A percentile compares a stretch with the other conserved stretches of the same genome.
Evolutionary conservation across 2,113 vertebrate species (phyloP).

Genomic region (Mus spicilegus): DNA sequence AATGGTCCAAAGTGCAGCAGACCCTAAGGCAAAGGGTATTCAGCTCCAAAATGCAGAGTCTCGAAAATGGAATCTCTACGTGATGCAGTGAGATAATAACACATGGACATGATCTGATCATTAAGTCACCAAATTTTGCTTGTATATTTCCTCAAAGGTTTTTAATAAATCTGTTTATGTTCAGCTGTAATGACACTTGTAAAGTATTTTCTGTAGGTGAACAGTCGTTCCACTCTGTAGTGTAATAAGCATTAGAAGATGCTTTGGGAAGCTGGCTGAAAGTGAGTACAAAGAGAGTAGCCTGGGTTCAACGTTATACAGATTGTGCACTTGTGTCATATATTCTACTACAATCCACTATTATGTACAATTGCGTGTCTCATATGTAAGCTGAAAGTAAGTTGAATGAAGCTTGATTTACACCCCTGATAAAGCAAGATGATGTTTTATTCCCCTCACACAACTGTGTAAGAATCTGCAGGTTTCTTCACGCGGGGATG

Average conservation of each 20-base stretch:
- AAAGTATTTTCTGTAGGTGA: neutral
- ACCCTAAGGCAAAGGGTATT: constrained; percentile 56
- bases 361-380: neutral
- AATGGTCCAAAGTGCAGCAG: constrained; percentile 61
- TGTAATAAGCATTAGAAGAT: neutral
- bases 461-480: neutral
- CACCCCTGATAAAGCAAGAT: neutral
- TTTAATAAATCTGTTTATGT: neutral
- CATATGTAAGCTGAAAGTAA: neutral
- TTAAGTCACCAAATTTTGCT: neutral
- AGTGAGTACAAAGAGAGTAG: neutral
- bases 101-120: neutral
- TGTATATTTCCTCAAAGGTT: constrained; percentile 24
- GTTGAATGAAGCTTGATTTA: neutral
- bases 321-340: too few relatives aligned
- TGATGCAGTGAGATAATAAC: neutral
- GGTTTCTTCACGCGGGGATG: neutral
- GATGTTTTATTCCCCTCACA: neutral
- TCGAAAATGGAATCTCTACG: constrained; percentile 4
- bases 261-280: neutral
- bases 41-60: constrained; percentile 38
- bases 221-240: neutral
- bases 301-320: neutral
- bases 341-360: too few relatives aligned
- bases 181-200: neutral